A percentile compares a stretch with the other conserved stretches of the same genome.
Evolutionary conservation across 2,888 invertebrate genomes (phyloP).

Genomic region (Teinopalpus imperialis): DNA sequence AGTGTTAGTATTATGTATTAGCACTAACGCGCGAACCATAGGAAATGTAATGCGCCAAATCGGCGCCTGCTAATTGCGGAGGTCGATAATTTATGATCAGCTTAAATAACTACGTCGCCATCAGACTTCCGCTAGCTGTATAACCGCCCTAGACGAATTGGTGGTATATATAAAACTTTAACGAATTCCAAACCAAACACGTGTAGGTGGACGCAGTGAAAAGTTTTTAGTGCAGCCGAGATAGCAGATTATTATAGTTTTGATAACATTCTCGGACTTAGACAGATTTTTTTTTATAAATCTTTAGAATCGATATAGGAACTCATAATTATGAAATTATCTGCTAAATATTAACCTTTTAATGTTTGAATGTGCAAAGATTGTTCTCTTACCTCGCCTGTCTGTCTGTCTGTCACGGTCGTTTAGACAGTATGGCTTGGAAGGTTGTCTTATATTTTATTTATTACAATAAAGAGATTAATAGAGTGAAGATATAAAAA

Average conservation of each 20-base stretch:
- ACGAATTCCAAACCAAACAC: conserved; percentile 25
- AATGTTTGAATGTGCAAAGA: no score
- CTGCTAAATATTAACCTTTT: no score
- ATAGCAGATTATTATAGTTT: conserved; percentile 12
- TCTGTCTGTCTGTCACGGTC: no score
- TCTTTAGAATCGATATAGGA: no score
- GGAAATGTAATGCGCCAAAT: conserved; percentile 67
- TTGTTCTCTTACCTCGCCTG: no score
- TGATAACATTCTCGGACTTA: no score
- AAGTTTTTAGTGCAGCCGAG: conserved; percentile 11
- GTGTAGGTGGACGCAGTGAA: conserved; percentile 20
- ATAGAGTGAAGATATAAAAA: no score
- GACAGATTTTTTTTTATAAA: no score
- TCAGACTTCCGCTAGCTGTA: conserved; percentile 46
- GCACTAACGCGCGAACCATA: conserved; percentile 33
- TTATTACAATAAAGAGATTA: no score
- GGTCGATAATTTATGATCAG: conserved; percentile 68
- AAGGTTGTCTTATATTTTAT: no score
- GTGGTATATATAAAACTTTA: conserved; percentile 36
- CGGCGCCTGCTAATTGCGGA: conserved; percentile 75
- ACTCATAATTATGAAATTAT: no score
- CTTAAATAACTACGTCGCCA: conserved; percentile 54
- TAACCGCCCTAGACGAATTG: conserved; percentile 48
- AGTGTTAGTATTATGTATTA: conserved; percentile 28
- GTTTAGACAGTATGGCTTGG: no score